A percentile compares a stretch with the other conserved stretches of the same genome.
Evolutionary conservation across 2,797 vertebrate species (phyloP).

Genomic region (Microcaecilia unicolor): DNA sequence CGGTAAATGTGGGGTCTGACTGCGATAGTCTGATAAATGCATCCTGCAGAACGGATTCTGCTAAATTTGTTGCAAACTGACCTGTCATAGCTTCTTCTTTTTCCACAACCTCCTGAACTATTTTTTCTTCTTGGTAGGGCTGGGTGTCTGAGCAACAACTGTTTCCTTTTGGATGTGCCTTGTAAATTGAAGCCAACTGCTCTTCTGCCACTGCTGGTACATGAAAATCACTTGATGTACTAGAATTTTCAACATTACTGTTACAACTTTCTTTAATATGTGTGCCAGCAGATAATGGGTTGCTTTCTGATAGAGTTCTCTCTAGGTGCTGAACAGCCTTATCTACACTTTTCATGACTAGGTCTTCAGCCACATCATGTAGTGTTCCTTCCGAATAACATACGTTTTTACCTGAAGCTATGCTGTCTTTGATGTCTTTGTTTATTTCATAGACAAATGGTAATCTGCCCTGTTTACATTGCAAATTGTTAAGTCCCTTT

Average conservation of each 20-base stretch:
- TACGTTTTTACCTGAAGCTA: neutral
- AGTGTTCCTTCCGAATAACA: constrained; percentile 10
- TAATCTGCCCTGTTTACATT: constrained; percentile 44
- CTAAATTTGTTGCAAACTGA: constrained; percentile 85
- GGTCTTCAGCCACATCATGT: constrained; percentile 38
- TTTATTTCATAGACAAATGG: constrained; percentile 24
- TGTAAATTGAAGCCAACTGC: neutral
- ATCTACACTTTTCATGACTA: constrained; percentile 4
- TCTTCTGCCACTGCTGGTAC: constrained; percentile 23
- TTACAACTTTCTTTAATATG: neutral
- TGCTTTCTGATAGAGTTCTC: constrained; percentile 8
- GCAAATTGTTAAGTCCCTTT: constrained; percentile 47
- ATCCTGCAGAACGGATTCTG: constrained; percentile 91
- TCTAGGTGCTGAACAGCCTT: constrained; percentile 21
- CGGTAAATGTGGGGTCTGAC: constrained; percentile 63
- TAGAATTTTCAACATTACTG: constrained; percentile 5
- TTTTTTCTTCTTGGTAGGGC: constrained; percentile 1
- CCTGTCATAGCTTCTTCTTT: constrained; percentile 63
- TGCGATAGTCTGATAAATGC: constrained; percentile 89
- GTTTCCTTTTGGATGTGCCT: neutral
- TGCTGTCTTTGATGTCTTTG: constrained; percentile 8
- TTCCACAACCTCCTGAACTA: constrained; percentile 12
- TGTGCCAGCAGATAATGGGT: neutral
- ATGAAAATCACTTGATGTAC: constrained; percentile 6
- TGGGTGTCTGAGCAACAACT: neutral